Base-by-base conservation (phyloP, 2,797 vertebrate genomes). In the Pachyuromys duprasi region DNA sequence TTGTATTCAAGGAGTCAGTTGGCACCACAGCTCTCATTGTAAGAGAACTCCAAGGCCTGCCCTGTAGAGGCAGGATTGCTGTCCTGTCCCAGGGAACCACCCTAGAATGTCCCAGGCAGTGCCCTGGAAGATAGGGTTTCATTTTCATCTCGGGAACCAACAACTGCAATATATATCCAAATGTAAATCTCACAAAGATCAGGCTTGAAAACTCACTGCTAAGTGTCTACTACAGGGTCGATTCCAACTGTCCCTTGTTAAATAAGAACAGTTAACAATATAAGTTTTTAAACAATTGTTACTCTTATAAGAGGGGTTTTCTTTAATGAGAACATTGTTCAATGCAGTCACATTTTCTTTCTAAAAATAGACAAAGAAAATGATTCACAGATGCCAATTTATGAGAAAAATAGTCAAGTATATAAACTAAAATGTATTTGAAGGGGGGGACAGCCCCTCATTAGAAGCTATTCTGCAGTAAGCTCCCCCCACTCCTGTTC, bases 351-450 rank as follows among this genome's bases (percentile, higher is more conserved):
- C 45, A 92, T 95, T 97, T 97, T 39, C 60, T 26, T 11, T 90
- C 97, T 95, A 86, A 79, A 96, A 96, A 92, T n/a, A 86, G 79
- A 70, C 84, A 97, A 97, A 57, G 67, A 33, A 60, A 97, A 94
- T 96, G 83, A 97, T 83, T 96, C 92, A 28, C 82, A 96, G 94
- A 69, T 96, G 93, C 95, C 86, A 90, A 93, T 96, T 97, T 98
- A 97, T 79, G 65, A 86, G 94, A 63, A 69, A 83, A 97, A 57
- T 96, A 26, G 12, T 49, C 12, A 69, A 49, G 18, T 24, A 45
- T 82, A 96, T 78, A 87, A 94, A 93, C 90, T 45, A 82, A 78
- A 91, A 95, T 4, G 78, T 88, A 91, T 91, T 93, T 86, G 67
- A 93, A 95, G 65, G 42, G 3, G 49, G 63, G 82, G 22, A 45